Evolutionary conservation across 2,113 vertebrate species (phyloP), one percentile per base, ranked within the genome.

Genomic region (Pipra filicauda): DNA sequence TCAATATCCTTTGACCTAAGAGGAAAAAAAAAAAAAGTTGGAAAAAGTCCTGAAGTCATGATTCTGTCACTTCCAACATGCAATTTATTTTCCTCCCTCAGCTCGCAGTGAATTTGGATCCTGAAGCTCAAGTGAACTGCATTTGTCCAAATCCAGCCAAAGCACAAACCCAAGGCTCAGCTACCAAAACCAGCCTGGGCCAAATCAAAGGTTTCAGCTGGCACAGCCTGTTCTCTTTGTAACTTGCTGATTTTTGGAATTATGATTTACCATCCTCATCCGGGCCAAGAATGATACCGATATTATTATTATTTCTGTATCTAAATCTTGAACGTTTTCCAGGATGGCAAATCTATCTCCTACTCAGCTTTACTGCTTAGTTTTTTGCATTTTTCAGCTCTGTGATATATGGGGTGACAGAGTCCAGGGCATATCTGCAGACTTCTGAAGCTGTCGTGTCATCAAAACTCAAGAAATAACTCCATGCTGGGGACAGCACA

Each of bases 151-250:
- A 5, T 9, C 17, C n/a, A 79, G 19, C 71, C 10, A 24, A 91
- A 91, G 91, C 82, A 72, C 71, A 95, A 88, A 69, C 15, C 64
- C 46, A 58, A 46, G 46, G 82, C 91, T 93, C 67, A 19, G 88
- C 88, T 62, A 91, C 85, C 90, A 88, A 90, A 58, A 14, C 44
- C 81, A 46, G 61, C 39, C 43, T 74, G 87, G 51, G 64, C 57
- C 75, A 71, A 91, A 84, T 35, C 86, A 84, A 84, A 95, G 69
- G 55, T 24, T 44, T 81, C 80, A 84, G 72, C 85, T 95, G 69
- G 91, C 91, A 86, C 79, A 86, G 92, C 21, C 80, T 64, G 9
- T 20, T 90, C 72, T 2, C 43, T 66, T 74, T 73, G 28, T 31
- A 22, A 67, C 76, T 74, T 6, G 1, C 55, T 92, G 91, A 65